Evolutionary conservation across 2,797 vertebrate genomes (phyloP).

Genomic region (Morus bassanus): DNA sequence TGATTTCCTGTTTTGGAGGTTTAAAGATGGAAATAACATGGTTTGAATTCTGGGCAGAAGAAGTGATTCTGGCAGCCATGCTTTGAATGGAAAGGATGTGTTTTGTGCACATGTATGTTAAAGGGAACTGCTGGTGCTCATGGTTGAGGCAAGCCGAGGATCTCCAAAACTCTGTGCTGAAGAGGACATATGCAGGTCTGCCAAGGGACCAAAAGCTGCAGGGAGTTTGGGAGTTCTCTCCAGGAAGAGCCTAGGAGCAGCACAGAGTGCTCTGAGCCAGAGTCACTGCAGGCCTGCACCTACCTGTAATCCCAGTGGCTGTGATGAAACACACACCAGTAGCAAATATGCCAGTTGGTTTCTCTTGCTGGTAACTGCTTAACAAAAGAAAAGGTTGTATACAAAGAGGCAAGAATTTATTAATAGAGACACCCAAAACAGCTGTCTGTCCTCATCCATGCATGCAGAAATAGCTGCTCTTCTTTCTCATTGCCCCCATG

Average conservation of each 20-base stretch:
- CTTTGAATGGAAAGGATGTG: neutral
- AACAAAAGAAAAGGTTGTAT: conserved; percentile 13
- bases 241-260: neutral
- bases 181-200: neutral
- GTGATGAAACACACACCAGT: neutral
- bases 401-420: conserved; percentile 7
- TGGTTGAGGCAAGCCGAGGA: neutral
- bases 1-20: neutral
- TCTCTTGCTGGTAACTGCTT: neutral
- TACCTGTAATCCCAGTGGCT: neutral
- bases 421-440: neutral
- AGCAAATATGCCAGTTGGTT: neutral
- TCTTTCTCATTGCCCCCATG: neutral
- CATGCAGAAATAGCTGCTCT: neutral
- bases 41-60: neutral
- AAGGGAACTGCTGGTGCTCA: neutral
- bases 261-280: neutral
- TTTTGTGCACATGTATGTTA: neutral
- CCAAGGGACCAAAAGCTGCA: neutral
- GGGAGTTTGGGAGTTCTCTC: neutral
- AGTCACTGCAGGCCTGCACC: too few species aligned
- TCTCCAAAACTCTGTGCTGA: neutral
- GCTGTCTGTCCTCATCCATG: neutral
- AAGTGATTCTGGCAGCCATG: neutral
- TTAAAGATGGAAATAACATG: neutral